Evolutionary conservation across 2,888 invertebrate species (phyloP).

Genomic region (Eristalis tenax): DNA sequence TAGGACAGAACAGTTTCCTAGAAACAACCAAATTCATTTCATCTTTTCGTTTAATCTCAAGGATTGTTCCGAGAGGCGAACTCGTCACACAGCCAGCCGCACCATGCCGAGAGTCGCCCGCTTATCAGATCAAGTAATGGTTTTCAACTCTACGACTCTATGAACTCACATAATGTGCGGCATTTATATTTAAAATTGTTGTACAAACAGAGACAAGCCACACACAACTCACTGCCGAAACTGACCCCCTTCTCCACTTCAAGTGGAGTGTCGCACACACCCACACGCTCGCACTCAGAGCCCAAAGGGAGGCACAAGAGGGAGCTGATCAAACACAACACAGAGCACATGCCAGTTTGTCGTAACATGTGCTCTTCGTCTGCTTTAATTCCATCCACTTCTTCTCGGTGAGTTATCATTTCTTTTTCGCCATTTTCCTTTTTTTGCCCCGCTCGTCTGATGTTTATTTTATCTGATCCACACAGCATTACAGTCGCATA

Average conservation of each 20-base stretch:
- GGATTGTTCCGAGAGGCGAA: background rate
- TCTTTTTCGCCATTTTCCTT: constrained; percentile 1
- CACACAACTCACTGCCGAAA: constrained; percentile 22
- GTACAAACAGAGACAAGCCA: constrained; percentile 7
- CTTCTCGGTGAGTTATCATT: constrained; percentile 22
- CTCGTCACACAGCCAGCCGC: background rate
- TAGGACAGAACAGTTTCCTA: background rate
- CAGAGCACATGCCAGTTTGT: constrained; percentile 50
- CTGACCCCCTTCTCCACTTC: constrained; percentile 52
- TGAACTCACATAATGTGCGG: constrained; percentile 8
- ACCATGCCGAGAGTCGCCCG: background rate
- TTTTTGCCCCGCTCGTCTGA: background rate
- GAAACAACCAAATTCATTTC: background rate
- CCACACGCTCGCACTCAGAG: background rate
- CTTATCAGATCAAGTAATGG: background rate
- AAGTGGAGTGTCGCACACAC: constrained; percentile 1
- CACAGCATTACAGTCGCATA: constrained; percentile 55
- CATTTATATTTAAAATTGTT: constrained; percentile 28
- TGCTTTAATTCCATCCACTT: constrained; percentile 45
- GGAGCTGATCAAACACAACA: constrained; percentile 12
- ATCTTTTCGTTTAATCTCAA: background rate
- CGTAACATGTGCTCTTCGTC: constrained; percentile 62
- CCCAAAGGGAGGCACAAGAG: background rate
- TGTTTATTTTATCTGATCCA: constrained; percentile 48
- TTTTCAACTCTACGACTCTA: background rate